Conservation (phyloP, 2,113 vertebrate genomes). For the Bombycilla garrulus region DNA sequence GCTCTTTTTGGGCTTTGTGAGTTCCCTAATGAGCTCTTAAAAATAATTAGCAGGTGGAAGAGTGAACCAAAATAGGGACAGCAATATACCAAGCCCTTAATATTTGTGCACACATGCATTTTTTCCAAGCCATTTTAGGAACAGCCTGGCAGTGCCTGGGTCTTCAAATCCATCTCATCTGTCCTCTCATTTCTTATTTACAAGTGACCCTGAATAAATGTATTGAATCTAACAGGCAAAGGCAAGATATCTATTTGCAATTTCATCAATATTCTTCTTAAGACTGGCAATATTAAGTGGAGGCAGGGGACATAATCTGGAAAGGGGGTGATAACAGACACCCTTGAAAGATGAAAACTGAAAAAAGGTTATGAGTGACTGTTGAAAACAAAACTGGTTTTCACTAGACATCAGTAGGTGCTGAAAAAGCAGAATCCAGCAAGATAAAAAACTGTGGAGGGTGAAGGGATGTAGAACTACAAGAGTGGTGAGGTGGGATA, state of each 20-base stretch:
- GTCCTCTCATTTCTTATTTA: not conserved
- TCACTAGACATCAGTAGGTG: not conserved
- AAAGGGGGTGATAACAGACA: not conserved
- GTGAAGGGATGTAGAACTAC: not conserved
- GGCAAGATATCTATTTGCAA: not conserved
- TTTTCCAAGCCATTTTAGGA: not conserved
- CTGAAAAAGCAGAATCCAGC: not conserved
- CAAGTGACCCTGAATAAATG: not conserved
- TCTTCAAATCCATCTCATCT: not conserved
- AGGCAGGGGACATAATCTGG: not conserved
- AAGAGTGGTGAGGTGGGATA: not conserved
- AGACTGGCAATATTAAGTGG: not conserved
- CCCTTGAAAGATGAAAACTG: not conserved
- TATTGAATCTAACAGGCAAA: not conserved
- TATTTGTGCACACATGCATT: not conserved
- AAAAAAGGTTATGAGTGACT: not conserved
- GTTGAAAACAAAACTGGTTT: not conserved
- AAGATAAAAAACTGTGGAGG: not conserved
- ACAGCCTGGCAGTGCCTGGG: not conserved
- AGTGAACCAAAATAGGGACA: not conserved
- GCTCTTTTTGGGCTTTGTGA: not conserved
- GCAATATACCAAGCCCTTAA: not conserved
- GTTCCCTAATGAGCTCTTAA: not conserved
- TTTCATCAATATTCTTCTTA: not conserved
- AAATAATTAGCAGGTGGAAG: not conserved